Evolutionary conservation across 2,113 vertebrate genomes (phyloP).

Genomic region (Acinonyx jubatus): DNA sequence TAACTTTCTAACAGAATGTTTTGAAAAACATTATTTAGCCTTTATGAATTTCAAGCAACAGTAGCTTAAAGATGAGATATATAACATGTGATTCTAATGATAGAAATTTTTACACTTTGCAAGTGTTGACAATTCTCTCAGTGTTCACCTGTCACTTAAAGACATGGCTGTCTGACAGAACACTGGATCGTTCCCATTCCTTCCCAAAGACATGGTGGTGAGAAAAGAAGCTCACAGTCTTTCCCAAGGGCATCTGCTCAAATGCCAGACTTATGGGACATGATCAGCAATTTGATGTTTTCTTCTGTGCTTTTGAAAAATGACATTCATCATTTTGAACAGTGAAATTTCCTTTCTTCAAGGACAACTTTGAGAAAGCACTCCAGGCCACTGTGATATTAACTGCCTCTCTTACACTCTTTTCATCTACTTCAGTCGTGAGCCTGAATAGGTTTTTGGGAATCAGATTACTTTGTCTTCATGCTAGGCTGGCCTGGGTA

Average conservation of each 20-base stretch:
- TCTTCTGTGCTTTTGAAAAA: slow-evolving; percentile 30
- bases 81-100: background rate
- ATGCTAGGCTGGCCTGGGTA: background rate
- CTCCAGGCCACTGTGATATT: background rate
- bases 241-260: background rate
- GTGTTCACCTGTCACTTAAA: background rate
- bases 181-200: background rate
- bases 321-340: background rate
- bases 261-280: background rate
- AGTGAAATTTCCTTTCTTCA: background rate
- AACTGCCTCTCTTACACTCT: background rate
- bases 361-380: background rate
- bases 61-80: background rate
- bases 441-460: background rate
- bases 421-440: background rate
- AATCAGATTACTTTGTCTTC: background rate
- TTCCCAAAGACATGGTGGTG: background rate
- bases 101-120: background rate
- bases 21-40: background rate
- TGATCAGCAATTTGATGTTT: background rate
- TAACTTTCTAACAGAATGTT: background rate
- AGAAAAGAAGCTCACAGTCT: background rate
- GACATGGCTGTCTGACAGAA: background rate
- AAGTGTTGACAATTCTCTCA: background rate
- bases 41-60: background rate